Evolutionary conservation across 2,797 vertebrate genomes (phyloP).

Genomic region (Enteromius mattozi): DNA sequence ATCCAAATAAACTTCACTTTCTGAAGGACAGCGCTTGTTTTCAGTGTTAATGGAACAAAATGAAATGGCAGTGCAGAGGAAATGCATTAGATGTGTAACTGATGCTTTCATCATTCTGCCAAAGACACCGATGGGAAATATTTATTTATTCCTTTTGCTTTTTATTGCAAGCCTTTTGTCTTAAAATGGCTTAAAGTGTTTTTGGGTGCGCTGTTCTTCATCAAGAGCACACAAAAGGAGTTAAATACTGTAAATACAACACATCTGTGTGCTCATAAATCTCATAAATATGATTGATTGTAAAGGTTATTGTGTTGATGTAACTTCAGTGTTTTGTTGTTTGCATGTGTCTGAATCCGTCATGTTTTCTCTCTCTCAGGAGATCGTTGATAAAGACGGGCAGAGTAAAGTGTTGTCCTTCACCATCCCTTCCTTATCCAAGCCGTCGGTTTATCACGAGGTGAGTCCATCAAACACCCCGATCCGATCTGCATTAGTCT

Average conservation of each 20-base stretch:
- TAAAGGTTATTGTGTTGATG: background rate
- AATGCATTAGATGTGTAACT: background rate
- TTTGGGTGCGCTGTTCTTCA: background rate
- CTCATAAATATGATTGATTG: background rate
- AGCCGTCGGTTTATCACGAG: constrained; percentile 97
- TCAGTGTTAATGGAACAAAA: background rate
- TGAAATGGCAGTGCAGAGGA: background rate
- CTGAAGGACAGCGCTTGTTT: background rate
- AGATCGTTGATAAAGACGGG: constrained; percentile 97
- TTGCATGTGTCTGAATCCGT: background rate
- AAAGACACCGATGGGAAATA: background rate
- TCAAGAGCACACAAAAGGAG: background rate
- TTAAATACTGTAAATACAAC: too few species aligned
- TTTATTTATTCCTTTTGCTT: background rate
- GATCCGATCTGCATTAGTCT: background rate
- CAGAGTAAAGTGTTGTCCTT: constrained; percentile 94
- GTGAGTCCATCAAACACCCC: constrained; percentile 76
- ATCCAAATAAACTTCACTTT: background rate
- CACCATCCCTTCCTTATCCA: constrained; percentile 96
- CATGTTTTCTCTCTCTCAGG: constrained; percentile 74
- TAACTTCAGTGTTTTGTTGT: too few species aligned
- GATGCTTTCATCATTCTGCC: background rate
- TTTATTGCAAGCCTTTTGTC: background rate
- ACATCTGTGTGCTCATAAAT: background rate
- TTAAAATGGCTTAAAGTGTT: background rate